Evolutionary conservation across 1,140 invertebrate genomes (phyloP).

Genomic region (Cataglyphis hispanica): DNA sequence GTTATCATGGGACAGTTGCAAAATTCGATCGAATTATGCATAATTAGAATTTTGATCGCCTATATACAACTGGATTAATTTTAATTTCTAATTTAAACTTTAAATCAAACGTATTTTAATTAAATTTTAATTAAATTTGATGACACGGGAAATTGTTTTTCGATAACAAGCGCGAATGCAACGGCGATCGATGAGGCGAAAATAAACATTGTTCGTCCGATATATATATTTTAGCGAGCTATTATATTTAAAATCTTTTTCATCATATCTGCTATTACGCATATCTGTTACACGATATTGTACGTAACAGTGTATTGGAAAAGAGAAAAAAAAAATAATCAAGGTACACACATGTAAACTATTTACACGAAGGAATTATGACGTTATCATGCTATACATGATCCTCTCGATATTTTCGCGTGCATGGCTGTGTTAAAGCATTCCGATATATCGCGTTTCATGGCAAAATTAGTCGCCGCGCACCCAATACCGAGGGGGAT

Average conservation of each 20-base stretch:
- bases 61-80: slow-evolving; percentile 36
- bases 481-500: slow-evolving; percentile 10
- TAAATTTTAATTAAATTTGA: slow-evolving; percentile 34
- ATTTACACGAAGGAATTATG: slow-evolving; percentile 28
- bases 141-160: slow-evolving; percentile 38
- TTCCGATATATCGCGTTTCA: slow-evolving; percentile 44
- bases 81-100: slow-evolving; percentile 56
- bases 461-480: slow-evolving; percentile 37
- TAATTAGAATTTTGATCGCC: slow-evolving; percentile 47
- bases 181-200: neutral
- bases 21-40: slow-evolving; percentile 20
- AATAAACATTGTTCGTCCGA: slow-evolving; percentile 6
- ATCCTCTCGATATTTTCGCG: slow-evolving; percentile 37
- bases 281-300: slow-evolving; percentile 36
- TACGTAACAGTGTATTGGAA: slow-evolving; percentile 11
- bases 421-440: slow-evolving; percentile 10
- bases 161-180: slow-evolving; percentile 21
- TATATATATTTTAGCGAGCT: neutral
- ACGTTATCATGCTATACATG: slow-evolving; percentile 22
- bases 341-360: neutral
- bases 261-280: neutral
- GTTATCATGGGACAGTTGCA: neutral
- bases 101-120: slow-evolving; percentile 45
- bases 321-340: slow-evolving; percentile 27
- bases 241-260: slow-evolving; percentile 19